These are phyloP conservation scores for Torymus aiolomorphi DNA, from an alignment of 2,888 invertebrate genomes.

Conservation along the genomic window DNA sequence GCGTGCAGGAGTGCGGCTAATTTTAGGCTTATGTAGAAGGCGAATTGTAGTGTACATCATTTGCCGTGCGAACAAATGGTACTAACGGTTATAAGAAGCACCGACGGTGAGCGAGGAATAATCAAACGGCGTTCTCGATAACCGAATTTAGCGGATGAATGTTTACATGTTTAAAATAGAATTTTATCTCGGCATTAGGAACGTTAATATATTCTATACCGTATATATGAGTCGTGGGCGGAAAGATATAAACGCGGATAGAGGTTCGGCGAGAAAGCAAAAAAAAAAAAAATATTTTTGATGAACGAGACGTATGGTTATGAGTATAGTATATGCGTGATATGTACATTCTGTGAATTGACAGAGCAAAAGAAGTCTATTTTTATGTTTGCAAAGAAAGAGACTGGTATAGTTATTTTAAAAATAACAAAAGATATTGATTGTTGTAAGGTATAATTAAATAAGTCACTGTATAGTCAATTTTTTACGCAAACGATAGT, in stretches of 20 bases:
- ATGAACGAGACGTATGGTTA: slow-evolving; percentile 56
- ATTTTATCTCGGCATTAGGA: slow-evolving; percentile 44
- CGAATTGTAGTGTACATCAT: too few species aligned
- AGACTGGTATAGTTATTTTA: slow-evolving; percentile 64
- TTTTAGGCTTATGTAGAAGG: too few species aligned
- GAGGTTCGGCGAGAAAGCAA: slow-evolving; percentile 20
- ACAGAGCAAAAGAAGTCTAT: slow-evolving; percentile 68
- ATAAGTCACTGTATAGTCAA: slow-evolving; percentile 60
- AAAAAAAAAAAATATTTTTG: slow-evolving; percentile 64
- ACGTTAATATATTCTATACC: slow-evolving; percentile 38
- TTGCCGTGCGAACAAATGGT: slow-evolving; percentile 35
- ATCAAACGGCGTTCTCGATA: slow-evolving; percentile 55
- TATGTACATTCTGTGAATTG: slow-evolving; percentile 66
- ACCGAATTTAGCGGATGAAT: slow-evolving; percentile 50
- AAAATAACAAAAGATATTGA: slow-evolving; percentile 57
- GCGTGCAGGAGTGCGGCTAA: too few species aligned
- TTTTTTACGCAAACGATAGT: slow-evolving; percentile 54
- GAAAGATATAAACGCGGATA: slow-evolving; percentile 41
- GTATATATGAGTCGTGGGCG: slow-evolving; percentile 19
- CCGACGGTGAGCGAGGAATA: slow-evolving; percentile 25
- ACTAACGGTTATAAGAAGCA: slow-evolving; percentile 27
- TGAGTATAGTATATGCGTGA: slow-evolving; percentile 65
- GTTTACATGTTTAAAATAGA: slow-evolving; percentile 56
- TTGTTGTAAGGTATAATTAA: slow-evolving; percentile 55
- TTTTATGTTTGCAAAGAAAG: slow-evolving; percentile 67